Percentiles rank a stretch among this genome's conserved stretches.
These are phyloP conservation scores for Ceriagrion tenellum DNA, from an alignment of 2,888 invertebrate species.

Conservation along the genomic window DNA sequence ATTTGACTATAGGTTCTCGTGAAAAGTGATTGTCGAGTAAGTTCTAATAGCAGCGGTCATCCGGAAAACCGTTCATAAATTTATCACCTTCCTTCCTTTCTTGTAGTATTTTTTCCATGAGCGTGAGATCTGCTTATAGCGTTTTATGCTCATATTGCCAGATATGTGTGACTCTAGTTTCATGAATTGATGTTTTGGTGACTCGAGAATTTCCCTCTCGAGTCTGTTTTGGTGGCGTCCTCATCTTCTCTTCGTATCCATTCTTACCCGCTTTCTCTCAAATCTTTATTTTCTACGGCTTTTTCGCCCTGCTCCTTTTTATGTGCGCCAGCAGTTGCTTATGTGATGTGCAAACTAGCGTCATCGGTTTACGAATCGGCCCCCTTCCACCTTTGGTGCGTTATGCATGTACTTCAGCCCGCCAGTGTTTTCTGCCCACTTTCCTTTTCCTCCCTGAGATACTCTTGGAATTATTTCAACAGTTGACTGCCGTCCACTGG, in stretches of 20 bases:
- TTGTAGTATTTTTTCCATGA: too few species aligned
- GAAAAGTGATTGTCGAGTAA: too few species aligned
- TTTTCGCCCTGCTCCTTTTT: not conserved
- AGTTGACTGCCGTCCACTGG: constrained; percentile 3
- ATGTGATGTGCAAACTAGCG: not conserved
- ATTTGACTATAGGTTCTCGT: too few species aligned
- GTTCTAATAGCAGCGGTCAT: too few species aligned
- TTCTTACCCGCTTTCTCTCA: not conserved
- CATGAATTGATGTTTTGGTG: not conserved
- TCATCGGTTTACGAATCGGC: not conserved
- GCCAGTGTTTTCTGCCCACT: not conserved
- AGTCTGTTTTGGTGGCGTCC: not conserved
- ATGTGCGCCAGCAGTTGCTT: not conserved
- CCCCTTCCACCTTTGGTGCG: not conserved
- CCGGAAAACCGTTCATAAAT: too few species aligned
- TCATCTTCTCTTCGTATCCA: not conserved
- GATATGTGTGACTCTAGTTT: not conserved
- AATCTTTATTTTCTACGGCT: not conserved
- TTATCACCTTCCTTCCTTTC: too few species aligned
- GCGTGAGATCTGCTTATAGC: too few species aligned
- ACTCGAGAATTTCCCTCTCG: not conserved
- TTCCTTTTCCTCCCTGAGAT: not conserved
- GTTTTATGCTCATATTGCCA: not conserved
- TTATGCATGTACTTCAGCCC: not conserved
- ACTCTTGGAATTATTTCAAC: not conserved